phyloP scores from a whole-genome alignment of 2,797 vertebrate species.

The Molossus molossus region DNA sequence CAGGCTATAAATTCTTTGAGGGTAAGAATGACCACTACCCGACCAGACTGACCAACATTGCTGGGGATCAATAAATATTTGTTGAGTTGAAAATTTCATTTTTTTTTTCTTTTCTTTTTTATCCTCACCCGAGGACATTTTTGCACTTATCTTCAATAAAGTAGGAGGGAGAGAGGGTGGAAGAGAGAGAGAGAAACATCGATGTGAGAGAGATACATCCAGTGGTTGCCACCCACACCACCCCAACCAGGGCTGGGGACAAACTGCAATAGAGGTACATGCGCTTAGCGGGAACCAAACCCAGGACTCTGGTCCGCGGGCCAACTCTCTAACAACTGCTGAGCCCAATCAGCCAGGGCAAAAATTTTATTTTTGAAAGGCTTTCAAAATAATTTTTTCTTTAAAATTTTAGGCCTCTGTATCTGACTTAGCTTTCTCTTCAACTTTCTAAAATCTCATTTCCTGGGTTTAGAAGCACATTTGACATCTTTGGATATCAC shows the following conservation, averaged over 20 bases:
- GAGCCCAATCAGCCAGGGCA: not conserved
- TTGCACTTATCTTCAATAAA: no score
- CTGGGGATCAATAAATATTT: constrained; percentile 21
- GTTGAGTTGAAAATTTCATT: constrained; percentile 43
- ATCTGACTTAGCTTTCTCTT: constrained; percentile 39
- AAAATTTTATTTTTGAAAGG: constrained; percentile 61
- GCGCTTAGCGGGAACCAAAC: no score
- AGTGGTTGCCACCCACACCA: no score
- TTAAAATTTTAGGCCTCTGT: not conserved
- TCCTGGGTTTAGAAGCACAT: constrained; percentile 24
- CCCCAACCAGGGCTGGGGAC: no score
- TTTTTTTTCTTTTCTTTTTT: not conserved
- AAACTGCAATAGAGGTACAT: no score
- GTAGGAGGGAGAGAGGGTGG: no score
- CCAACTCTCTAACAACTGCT: no score
- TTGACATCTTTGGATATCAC: not conserved
- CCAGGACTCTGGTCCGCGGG: no score
- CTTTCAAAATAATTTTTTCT: constrained; percentile 50
- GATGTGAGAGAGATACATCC: no score
- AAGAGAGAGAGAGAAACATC: no score
- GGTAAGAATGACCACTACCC: not conserved
- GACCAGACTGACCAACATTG: not conserved
- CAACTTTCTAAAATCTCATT: constrained; percentile 53
- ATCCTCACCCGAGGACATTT: no score
- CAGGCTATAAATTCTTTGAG: not conserved